Conservation (phyloP, 2,113 vertebrate genomes). For the Neopipo cinnamomea region DNA sequence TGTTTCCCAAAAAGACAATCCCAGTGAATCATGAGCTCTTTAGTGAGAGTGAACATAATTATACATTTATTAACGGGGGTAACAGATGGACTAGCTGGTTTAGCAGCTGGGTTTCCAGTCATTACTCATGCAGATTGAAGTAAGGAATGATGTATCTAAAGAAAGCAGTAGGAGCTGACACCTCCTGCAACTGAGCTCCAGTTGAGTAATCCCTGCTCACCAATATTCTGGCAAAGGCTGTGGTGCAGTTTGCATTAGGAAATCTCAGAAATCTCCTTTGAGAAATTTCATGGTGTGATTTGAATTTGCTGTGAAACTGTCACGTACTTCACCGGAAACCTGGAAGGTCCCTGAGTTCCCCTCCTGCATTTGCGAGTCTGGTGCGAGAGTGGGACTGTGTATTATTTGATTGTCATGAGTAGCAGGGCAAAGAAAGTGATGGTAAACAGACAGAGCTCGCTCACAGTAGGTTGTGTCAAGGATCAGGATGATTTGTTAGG, state of each 20-base stretch:
- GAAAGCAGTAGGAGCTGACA: conserved; percentile 46
- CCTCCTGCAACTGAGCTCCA: not conserved
- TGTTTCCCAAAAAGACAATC: not conserved
- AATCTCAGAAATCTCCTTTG: not conserved
- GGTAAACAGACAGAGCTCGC: not conserved
- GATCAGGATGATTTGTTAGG: not conserved
- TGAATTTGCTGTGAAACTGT: not conserved
- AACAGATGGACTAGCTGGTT: conserved; percentile 57
- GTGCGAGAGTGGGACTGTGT: not conserved
- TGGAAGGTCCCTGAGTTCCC: not conserved
- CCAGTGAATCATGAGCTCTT: conserved; percentile 28
- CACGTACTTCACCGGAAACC: not conserved
- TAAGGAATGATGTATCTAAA: conserved; percentile 14
- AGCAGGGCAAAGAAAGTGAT: not conserved
- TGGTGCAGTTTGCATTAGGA: not conserved
- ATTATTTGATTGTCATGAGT: not conserved
- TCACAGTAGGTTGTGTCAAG: not conserved
- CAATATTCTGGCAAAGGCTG: not conserved
- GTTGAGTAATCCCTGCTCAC: conserved; percentile 5
- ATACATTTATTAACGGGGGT: not conserved
- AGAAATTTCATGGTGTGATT: not conserved
- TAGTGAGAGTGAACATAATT: conserved; percentile 28
- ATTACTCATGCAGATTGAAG: conserved; percentile 38
- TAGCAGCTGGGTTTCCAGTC: conserved; percentile 56
- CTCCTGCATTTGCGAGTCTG: not conserved